These are phyloP conservation scores for Bovichtus diacanthus DNA, from an alignment of 2,797 vertebrate genomes.

Conservation along the genomic window DNA sequence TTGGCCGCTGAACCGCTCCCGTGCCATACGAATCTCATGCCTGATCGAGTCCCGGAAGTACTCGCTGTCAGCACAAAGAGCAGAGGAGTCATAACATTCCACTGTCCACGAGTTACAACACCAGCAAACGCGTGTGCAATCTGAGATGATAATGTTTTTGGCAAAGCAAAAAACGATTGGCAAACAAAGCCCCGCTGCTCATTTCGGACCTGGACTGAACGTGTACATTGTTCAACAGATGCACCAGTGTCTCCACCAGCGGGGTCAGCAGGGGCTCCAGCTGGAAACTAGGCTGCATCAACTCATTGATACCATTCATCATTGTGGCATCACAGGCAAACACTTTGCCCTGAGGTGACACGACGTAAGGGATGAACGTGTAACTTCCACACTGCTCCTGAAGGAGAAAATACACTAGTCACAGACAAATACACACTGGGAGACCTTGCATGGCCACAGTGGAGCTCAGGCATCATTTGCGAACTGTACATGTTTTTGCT, in stretches of 20 bases:
- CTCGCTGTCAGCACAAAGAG: constrained; percentile 78
- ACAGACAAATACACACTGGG: background rate
- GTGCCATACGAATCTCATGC: constrained; percentile 88
- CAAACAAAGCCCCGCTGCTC: background rate
- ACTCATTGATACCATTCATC: constrained; percentile 85
- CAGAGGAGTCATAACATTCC: background rate
- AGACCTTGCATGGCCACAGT: background rate
- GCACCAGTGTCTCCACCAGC: constrained; percentile 84
- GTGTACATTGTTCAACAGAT: constrained; percentile 87
- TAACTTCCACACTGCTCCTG: constrained; percentile 91
- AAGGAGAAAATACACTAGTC: background rate
- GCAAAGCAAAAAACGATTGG: background rate
- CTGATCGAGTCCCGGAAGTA: constrained; percentile 92
- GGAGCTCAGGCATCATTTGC: background rate
- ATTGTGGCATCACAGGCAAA: constrained; percentile 87
- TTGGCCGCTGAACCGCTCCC: constrained; percentile 88
- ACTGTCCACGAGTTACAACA: background rate
- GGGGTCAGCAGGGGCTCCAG: constrained; percentile 88
- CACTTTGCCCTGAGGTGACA: constrained; percentile 89
- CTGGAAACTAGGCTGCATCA: constrained; percentile 87
- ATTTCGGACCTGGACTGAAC: constrained; percentile 88
- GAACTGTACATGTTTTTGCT: background rate
- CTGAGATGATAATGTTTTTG: constrained; percentile 14
- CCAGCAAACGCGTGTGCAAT: background rate
- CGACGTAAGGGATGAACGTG: constrained; percentile 91